These are phyloP conservation scores for Drosophila incognita DNA, from an alignment of 2,888 invertebrate species.

Conservation along the genomic window DNA sequence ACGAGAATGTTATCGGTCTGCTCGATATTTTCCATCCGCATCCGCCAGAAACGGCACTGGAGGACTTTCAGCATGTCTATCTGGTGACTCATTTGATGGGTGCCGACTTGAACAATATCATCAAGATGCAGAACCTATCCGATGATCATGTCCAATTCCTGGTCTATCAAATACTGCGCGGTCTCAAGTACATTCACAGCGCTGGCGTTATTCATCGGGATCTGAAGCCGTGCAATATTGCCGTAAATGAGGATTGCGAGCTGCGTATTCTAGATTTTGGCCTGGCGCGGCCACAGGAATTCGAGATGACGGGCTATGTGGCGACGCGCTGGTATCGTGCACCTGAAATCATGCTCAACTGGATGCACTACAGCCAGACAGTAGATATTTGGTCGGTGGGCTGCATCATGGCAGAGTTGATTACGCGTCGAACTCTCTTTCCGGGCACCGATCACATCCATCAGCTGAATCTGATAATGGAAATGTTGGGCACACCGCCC, in stretches of 20 bases:
- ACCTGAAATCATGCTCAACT: slow-evolving; percentile 99
- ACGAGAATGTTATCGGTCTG: slow-evolving; percentile 97
- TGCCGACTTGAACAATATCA: slow-evolving; percentile 99
- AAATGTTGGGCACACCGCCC: slow-evolving; percentile 96
- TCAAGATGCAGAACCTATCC: slow-evolving; percentile 97
- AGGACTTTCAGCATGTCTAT: slow-evolving; percentile 97
- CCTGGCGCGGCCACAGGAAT: slow-evolving; percentile 97
- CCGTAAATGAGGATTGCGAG: slow-evolving; percentile 99
- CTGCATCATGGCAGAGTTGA: slow-evolving; percentile 98
- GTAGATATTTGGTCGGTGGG: slow-evolving; percentile 99
- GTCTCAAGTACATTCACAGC: slow-evolving; percentile 98
- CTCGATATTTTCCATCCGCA: slow-evolving; percentile 98
- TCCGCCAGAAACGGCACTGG: slow-evolving; percentile 87
- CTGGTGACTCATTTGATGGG: slow-evolving; percentile 99
- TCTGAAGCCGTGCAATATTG: slow-evolving; percentile 99
- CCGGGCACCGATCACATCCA: slow-evolving; percentile 99
- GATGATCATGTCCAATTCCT: slow-evolving; percentile 99
- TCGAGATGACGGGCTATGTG: slow-evolving; percentile 99
- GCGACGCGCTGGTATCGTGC: slow-evolving; percentile 97
- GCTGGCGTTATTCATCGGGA: slow-evolving; percentile 99
- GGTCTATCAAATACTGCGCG: slow-evolving; percentile 98
- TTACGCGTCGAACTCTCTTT: slow-evolving; percentile 96
- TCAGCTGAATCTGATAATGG: slow-evolving; percentile 98
- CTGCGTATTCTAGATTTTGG: slow-evolving; percentile 99
- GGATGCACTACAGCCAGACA: slow-evolving; percentile 99